Evolutionary conservation across 2,113 vertebrate species (phyloP).

Genomic region (Pardalotus punctatus): DNA sequence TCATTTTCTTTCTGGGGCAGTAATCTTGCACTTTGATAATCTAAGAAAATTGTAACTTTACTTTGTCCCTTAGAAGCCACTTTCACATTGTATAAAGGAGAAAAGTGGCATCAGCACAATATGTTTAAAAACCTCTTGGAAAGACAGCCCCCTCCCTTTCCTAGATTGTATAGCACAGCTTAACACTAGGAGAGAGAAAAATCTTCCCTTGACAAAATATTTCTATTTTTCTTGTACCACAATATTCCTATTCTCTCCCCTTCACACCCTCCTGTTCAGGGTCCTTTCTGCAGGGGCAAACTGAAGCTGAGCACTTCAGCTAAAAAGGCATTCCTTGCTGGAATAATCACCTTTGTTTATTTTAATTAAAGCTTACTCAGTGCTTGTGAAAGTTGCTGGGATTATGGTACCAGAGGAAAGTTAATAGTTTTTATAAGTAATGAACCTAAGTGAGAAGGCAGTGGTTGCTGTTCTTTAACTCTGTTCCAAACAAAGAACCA

Average conservation of each 20-base stretch:
- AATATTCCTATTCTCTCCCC: not conserved
- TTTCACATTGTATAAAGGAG: not conserved
- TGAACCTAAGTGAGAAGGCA: not conserved
- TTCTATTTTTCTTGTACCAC: not conserved
- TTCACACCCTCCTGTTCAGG: not conserved
- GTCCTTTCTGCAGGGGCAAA: not conserved
- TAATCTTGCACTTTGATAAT: not conserved
- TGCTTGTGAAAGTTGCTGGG: not conserved
- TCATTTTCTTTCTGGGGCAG: not conserved
- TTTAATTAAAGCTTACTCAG: not conserved
- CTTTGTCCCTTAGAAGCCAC: not conserved
- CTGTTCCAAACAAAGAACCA: not conserved
- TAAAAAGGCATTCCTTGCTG: not conserved
- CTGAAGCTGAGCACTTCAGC: not conserved
- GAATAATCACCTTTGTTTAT: not conserved
- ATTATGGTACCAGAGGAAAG: not conserved
- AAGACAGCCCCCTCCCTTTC: not conserved
- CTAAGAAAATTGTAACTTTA: not conserved
- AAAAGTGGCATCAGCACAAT: not conserved
- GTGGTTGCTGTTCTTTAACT: not conserved
- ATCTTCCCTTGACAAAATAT: not conserved
- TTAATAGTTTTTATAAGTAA: not conserved
- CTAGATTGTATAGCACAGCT: not conserved
- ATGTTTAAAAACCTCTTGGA: not conserved
- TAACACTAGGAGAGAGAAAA: not conserved